Percentiles rank a stretch among this genome's conserved stretches.
These are phyloP conservation scores for Siphonodentalium dalli DNA, from an alignment of 2,888 invertebrate species.

Conservation along the genomic window DNA sequence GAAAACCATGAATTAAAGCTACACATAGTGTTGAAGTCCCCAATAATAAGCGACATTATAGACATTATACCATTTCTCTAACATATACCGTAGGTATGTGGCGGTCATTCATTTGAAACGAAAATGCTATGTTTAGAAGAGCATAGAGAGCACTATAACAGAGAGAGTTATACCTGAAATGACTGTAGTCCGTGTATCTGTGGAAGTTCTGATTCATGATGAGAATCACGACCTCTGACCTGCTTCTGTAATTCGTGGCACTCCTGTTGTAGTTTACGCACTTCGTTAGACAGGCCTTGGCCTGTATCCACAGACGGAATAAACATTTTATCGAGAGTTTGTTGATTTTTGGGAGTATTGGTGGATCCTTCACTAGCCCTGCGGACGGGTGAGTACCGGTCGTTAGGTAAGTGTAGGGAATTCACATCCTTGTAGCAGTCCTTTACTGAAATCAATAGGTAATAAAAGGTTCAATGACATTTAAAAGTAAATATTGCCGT, in stretches of 20 bases:
- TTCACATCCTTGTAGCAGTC: slow-evolving; percentile 72
- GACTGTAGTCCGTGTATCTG: slow-evolving; percentile 66
- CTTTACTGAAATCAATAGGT: slow-evolving; percentile 62
- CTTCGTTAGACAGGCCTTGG: no score
- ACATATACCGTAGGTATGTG: no score
- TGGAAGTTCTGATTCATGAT: slow-evolving; percentile 63
- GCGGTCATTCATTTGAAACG: no score
- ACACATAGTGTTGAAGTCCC: no score
- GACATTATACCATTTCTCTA: no score
- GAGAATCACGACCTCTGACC: slow-evolving; percentile 51
- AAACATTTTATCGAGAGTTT: slow-evolving; percentile 65
- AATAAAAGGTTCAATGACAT: no score
- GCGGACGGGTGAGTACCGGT: slow-evolving; percentile 89
- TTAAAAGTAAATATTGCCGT: no score
- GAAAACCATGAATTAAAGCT: no score
- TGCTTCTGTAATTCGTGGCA: slow-evolving; percentile 76
- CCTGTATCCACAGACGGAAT: slow-evolving; percentile 73
- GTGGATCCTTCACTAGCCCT: slow-evolving; percentile 82
- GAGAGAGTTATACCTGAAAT: no score
- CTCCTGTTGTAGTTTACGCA: slow-evolving; percentile 79
- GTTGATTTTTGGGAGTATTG: slow-evolving; percentile 54
- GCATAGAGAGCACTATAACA: no score
- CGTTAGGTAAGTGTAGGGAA: slow-evolving; percentile 69
- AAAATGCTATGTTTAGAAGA: neutral
- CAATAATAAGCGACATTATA: no score